A percentile compares a stretch with the other conserved stretches of the same genome.
Evolutionary conservation across 1,140 invertebrate genomes (phyloP).

Genomic region (Choristoneura fumiferana): DNA sequence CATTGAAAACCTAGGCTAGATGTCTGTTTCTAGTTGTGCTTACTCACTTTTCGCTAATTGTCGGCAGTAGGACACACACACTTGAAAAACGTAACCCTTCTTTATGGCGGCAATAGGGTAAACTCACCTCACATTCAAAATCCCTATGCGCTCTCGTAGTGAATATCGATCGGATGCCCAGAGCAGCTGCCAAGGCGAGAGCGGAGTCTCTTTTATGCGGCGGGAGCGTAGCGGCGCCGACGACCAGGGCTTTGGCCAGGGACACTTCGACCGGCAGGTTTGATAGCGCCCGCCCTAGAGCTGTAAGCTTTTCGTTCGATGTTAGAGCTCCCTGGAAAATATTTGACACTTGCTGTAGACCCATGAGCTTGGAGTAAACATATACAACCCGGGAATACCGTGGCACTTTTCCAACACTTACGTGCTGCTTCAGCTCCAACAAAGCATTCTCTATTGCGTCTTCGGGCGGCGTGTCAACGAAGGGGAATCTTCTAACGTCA

Average conservation of each 20-base stretch:
- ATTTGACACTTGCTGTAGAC: too few relatives aligned
- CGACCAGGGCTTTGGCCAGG: slow-evolving; percentile 97
- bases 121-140: slow-evolving; percentile 86
- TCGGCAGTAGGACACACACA: too few relatives aligned
- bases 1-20: too few relatives aligned
- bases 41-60: too few relatives aligned
- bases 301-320: slow-evolving; percentile 92
- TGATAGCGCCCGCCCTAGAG: slow-evolving; percentile 92
- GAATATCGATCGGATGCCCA: slow-evolving; percentile 96
- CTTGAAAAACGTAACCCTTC: too few relatives aligned
- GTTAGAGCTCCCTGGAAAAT: slow-evolving; percentile 88
- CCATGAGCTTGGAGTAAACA: too few relatives aligned
- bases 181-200: slow-evolving; percentile 92
- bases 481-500: slow-evolving; percentile 95
- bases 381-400: too few relatives aligned
- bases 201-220: slow-evolving; percentile 86
- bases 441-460: slow-evolving; percentile 93
- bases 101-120: too few relatives aligned
- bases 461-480: slow-evolving; percentile 92
- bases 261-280: slow-evolving; percentile 96
- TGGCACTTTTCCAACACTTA: slow-evolving; percentile 78
- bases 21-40: too few relatives aligned
- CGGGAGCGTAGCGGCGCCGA: slow-evolving; percentile 92
- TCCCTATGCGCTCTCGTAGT: slow-evolving; percentile 93
- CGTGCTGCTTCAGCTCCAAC: slow-evolving; percentile 92